Percentiles rank a stretch among this genome's conserved stretches.
Evolutionary conservation across 2,888 invertebrate genomes (phyloP).

Genomic region (Helleia helle): DNA sequence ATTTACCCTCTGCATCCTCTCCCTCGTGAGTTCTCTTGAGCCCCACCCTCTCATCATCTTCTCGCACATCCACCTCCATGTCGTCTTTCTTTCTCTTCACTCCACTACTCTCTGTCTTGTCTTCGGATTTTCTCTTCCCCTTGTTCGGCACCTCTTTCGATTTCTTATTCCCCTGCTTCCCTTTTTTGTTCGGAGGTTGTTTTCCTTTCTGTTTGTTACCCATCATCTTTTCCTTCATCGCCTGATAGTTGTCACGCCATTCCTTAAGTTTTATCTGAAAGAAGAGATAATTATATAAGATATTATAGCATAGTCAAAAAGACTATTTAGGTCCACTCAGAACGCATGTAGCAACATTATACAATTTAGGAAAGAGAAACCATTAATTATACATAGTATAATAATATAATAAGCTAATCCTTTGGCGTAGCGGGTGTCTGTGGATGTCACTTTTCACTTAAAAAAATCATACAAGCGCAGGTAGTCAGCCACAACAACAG

Average conservation of each 20-base stretch:
- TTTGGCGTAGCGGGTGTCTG: no score
- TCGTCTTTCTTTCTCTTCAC: conserved; percentile 49
- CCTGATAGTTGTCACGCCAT: conserved; percentile 57
- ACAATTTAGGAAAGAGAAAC: conserved; percentile 59
- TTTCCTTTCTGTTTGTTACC: conserved; percentile 49
- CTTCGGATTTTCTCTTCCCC: conserved; percentile 42
- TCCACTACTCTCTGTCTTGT: conserved; percentile 28
- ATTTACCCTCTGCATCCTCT: conserved; percentile 28
- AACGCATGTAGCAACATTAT: no score
- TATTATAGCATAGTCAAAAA: not conserved
- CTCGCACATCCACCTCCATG: conserved; percentile 34
- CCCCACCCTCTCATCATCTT: conserved; percentile 34
- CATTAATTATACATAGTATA: no score
- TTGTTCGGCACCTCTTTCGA: conserved; percentile 35
- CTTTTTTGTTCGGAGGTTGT: conserved; percentile 38
- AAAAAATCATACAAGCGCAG: no score
- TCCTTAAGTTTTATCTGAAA: conserved; percentile 47
- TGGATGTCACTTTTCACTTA: no score
- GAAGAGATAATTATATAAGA: not conserved
- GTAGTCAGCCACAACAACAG: no score
- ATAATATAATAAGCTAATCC: no score
- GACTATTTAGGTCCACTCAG: no score
- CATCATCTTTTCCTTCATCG: conserved; percentile 57
- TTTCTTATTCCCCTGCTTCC: conserved; percentile 41
- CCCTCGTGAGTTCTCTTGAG: conserved; percentile 43